phyloP scores from a whole-genome alignment of 2,888 invertebrate genomes.

The Crepidodera aurea region DNA sequence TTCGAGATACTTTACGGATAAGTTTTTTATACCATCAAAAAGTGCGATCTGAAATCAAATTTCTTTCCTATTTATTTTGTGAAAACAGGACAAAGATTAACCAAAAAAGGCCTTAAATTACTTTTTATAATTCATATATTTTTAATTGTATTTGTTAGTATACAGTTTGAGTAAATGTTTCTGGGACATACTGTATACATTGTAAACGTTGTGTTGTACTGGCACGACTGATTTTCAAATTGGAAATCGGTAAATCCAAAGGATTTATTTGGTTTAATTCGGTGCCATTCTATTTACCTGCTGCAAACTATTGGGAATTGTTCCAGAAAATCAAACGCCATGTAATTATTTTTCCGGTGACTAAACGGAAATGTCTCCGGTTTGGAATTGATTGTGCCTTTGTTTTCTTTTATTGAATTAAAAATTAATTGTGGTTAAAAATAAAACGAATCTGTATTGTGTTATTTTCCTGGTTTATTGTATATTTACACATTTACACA shows the following conservation, averaged over 20 bases:
- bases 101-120: too few relatives aligned
- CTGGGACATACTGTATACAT: too few relatives aligned
- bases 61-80: too few relatives aligned
- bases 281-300: constrained; percentile 5
- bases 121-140: too few relatives aligned
- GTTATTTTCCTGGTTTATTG: too few relatives aligned
- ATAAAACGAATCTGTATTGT: neutral
- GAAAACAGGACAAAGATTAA: too few relatives aligned
- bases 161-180: too few relatives aligned
- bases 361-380: constrained; percentile 7
- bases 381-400: constrained; percentile 7
- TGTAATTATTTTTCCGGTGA: constrained; percentile 27
- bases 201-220: neutral
- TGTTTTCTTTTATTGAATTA: neutral
- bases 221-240: neutral
- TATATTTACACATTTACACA: too few relatives aligned
- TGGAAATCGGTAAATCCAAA: neutral
- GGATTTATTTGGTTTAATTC: neutral
- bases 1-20: too few relatives aligned
- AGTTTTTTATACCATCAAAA: too few relatives aligned
- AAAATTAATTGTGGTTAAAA: neutral
- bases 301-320: constrained; percentile 12
- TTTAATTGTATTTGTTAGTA: too few relatives aligned
- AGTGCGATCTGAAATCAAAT: too few relatives aligned
- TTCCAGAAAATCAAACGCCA: constrained; percentile 21